Conservation (phyloP, 2,113 vertebrate genomes). For the Otocyon megalotis region DNA sequence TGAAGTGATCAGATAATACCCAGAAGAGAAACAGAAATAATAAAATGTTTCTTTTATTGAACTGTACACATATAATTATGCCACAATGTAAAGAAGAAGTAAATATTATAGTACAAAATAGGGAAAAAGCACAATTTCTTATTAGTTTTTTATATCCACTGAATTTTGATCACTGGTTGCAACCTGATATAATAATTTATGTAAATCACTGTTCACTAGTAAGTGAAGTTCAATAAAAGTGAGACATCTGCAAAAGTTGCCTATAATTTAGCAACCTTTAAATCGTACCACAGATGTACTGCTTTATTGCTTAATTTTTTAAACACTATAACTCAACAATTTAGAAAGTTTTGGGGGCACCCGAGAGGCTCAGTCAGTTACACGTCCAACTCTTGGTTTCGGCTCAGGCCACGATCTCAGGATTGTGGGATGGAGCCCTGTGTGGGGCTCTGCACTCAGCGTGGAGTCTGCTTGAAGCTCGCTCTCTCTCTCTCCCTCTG, state of each 20-base stretch:
- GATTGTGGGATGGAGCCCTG: not conserved
- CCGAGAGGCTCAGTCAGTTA: too few species aligned
- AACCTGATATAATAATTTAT: not conserved
- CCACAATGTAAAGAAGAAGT: not conserved
- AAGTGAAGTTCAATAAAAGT: not conserved
- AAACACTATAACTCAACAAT: not conserved
- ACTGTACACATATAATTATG: not conserved
- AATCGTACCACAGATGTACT: not conserved
- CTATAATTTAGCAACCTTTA: not conserved
- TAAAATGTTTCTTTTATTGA: not conserved
- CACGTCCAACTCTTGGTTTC: not conserved
- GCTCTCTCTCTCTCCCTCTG: not conserved
- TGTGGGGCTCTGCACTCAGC: not conserved
- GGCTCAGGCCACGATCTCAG: not conserved
- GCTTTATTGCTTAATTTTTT: not conserved
- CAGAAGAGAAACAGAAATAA: slow-evolving; percentile 8
- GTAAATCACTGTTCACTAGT: not conserved
- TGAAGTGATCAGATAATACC: not conserved
- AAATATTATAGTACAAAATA: slow-evolving; percentile 17
- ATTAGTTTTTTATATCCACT: not conserved
- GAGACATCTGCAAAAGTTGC: not conserved
- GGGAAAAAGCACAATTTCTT: not conserved
- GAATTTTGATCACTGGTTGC: not conserved
- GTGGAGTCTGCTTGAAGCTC: not conserved
- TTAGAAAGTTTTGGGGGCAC: not conserved